Base-by-base conservation (phyloP, 2,113 vertebrate genomes). In the Leptodactylus fuscus region DNA sequence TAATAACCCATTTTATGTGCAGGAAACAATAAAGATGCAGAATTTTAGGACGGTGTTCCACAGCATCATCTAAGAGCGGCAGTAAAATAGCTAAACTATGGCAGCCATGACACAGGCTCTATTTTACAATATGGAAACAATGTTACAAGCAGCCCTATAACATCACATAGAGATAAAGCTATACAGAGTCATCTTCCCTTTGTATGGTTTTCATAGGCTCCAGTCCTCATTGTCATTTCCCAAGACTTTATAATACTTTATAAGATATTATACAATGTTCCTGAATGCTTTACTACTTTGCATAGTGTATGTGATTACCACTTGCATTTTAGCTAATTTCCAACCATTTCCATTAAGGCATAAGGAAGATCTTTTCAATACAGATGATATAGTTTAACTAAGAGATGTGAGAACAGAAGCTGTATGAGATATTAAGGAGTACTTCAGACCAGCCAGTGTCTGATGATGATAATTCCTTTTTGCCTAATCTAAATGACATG, bases 401-500 rank as follows among this genome's bases (percentile, higher is more conserved):
- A 38, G 27, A 55, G 73, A 46, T 75, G 70, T 36, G 5, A 49
- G 4, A 84, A 36, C 16, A 38, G 55, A 51, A 32, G 41, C 0
- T 32, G 48, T 65, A 44, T 24, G 13, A 77, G 49, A 53, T n/a
- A 53, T 79, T 85, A 49, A 79, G 67, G 15, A 83, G 60, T 69
- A 49, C 58, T 79, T 79, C 51, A 34, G 5, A 62, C 46, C 58
- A 29, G 38, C 3, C 18, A 74, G 29, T 53, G 60, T 70, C 38
- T 85, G 48, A 78, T 79, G 38, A 76, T 74, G 60, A 55, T 78
- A 78, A 78, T 78, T 18, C 34, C 18, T 77, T 41, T 60, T 18
- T 85, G 60, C 44, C 27, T 18, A 24, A 55, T 78, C 16, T 4
- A 85, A 85, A 85, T 85, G 58, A 79, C 65, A 85, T 85, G 58